Evolutionary conservation across 2,113 vertebrate genomes (phyloP).

Genomic region (Raja brachyura): DNA sequence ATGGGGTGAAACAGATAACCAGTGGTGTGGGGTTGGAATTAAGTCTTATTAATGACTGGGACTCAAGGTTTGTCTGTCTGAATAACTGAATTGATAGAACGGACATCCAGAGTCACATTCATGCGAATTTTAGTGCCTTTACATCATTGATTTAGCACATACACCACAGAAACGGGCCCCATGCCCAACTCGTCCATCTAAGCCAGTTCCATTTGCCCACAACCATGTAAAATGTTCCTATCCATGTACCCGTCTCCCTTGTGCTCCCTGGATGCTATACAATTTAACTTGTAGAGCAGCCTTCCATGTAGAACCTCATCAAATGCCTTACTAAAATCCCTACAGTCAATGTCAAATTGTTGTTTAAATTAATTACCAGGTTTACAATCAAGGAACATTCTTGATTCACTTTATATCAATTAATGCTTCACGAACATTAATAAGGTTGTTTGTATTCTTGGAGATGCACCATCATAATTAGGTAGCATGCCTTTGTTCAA

Average conservation of each 20-base stretch:
- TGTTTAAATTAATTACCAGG: neutral
- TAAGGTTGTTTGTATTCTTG: neutral
- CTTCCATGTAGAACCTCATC: no score
- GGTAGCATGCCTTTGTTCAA: neutral
- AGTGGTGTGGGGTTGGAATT: no score
- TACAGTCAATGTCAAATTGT: neutral
- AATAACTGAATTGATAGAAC: neutral
- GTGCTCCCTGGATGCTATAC: no score
- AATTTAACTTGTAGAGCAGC: no score
- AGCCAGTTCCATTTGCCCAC: no score
- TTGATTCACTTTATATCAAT: neutral
- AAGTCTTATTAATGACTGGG: neutral
- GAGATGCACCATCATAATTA: neutral
- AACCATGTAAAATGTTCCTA: no score
- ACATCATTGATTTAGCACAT: neutral
- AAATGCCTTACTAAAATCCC: no score
- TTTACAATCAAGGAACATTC: neutral
- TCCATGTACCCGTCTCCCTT: no score
- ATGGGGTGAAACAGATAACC: no score
- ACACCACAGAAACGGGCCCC: no score
- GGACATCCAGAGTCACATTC: neutral
- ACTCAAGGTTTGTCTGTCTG: neutral
- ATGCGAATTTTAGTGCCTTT: neutral
- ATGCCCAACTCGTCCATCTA: no score
- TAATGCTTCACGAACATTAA: neutral